Base-by-base conservation (phyloP, 2,797 vertebrate species). In the Notoglanidium macrostoma region DNA sequence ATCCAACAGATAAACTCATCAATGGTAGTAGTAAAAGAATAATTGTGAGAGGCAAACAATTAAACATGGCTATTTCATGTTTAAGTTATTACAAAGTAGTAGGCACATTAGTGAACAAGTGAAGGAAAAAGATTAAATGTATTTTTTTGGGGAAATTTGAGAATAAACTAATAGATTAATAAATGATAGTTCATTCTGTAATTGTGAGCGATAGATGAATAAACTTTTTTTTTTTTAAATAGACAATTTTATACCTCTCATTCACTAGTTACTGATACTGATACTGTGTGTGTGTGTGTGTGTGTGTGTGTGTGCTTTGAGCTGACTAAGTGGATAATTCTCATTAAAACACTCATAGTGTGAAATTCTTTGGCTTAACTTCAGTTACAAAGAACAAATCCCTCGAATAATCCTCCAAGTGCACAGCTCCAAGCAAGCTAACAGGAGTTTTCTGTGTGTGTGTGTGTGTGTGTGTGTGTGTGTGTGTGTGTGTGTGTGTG, bases 311-410 rank as follows among this genome's bases (percentile, higher is more conserved):
- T 49, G 81, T 54, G 81, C 81, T 86, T 77, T 78, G 85, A 85
- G 79, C 72, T 78, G 57, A 85, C 73, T 90, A 86, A 88, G 81
- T 81, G 65, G 80, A 88, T 84, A 61, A 86, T 88, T 79, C 46
- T 84, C 83, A 89, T 89, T 89, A 84, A 63, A 86, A 82, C 74
- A 77, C 76, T 79, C 19, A 87, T 89, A 65, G 85, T 63, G 80
- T 85, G 83, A 82, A 86, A 94, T 94, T 95, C 92, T 74, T 77
- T 92, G 95, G 91, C 92, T 92, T 95, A 95, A 94, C 82, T 89
- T 91, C 93, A 95, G 94, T 94, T 95, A 95, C 95, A 94, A 93
- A 93, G 94, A 96, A 95, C 95, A 96, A 96, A 96, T 96, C 96
- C 95, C 92, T 89, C 86, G 67, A 93, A 94, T 96, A 94, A 96